phyloP scores from a whole-genome alignment of 2,113 vertebrate species.

The Rhabdomys dilectus region DNA sequence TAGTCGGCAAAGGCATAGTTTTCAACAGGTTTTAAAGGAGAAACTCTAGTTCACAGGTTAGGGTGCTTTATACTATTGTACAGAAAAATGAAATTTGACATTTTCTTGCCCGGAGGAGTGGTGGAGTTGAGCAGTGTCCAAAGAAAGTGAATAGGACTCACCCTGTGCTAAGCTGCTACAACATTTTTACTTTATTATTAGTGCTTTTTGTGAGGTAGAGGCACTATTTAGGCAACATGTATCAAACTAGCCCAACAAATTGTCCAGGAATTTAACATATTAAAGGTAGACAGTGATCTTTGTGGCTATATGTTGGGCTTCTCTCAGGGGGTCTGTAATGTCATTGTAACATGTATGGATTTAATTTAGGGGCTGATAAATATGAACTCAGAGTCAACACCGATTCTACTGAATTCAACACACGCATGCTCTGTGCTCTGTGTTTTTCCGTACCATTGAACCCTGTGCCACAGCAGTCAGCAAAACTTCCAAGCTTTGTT shows the following conservation, averaged over 20 bases:
- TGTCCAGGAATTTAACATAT: neutral
- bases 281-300: neutral
- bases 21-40: slow-evolving; percentile 77
- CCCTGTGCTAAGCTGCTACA: slow-evolving; percentile 51
- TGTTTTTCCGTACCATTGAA: neutral
- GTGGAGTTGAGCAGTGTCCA: slow-evolving; percentile 61
- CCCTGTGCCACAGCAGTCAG: neutral
- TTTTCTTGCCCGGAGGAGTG: slow-evolving; percentile 37
- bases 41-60: slow-evolving; percentile 65
- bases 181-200: neutral
- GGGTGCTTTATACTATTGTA: slow-evolving; percentile 54
- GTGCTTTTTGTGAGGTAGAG: neutral
- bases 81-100: slow-evolving; percentile 69
- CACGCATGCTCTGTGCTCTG: neutral
- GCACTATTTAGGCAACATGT: neutral
- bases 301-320: neutral
- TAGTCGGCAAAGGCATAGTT: slow-evolving; percentile 72
- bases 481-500: neutral
- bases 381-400: neutral
- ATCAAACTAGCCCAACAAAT: slow-evolving; percentile 6
- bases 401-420: slow-evolving; percentile 13
- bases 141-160: slow-evolving; percentile 60
- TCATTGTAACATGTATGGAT: neutral
- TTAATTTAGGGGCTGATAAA: neutral
- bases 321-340: neutral